phyloP scores from a whole-genome alignment of 2,113 vertebrate genomes.

The Danionella cerebrum region DNA sequence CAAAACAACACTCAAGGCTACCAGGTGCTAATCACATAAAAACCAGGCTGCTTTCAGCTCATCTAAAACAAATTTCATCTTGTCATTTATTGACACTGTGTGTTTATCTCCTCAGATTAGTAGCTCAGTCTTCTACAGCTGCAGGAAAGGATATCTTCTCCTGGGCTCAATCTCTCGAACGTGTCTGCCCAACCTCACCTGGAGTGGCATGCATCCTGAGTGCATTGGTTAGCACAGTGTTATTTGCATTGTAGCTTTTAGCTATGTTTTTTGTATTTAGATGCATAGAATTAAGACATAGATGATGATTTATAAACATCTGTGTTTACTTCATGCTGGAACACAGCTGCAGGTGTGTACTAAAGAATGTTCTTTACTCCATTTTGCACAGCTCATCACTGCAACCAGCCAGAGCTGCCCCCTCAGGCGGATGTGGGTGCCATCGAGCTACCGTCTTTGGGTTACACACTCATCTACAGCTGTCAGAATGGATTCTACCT shows the following conservation, averaged over 20 bases:
- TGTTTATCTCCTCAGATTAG: conserved; percentile 62
- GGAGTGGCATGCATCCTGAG: conserved; percentile 88
- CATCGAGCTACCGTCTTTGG: conserved; percentile 90
- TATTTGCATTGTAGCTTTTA: not conserved
- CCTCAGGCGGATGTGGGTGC: conserved; percentile 84
- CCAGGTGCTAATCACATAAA: conserved; percentile 66
- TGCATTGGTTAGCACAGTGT: conserved; percentile 80
- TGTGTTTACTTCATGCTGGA: no score
- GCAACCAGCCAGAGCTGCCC: conserved; percentile 86
- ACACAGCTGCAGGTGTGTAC: no score
- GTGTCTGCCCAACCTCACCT: conserved; percentile 93
- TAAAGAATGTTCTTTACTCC: conserved; percentile 10
- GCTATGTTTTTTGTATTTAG: not conserved
- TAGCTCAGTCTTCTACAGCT: conserved; percentile 83
- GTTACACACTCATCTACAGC: conserved; percentile 94
- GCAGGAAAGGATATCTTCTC: conserved; percentile 91
- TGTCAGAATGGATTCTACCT: conserved; percentile 93
- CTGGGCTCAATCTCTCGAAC: conserved; percentile 93
- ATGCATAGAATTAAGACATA: no score
- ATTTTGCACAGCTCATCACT: conserved; percentile 78
- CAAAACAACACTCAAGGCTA: conserved; percentile 95
- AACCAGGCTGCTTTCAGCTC: not conserved
- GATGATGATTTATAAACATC: no score
- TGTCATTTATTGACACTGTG: not conserved
- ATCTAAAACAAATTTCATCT: not conserved